phyloP scores from a whole-genome alignment of 2,113 vertebrate genomes.

The Sphyrna mokarran region DNA sequence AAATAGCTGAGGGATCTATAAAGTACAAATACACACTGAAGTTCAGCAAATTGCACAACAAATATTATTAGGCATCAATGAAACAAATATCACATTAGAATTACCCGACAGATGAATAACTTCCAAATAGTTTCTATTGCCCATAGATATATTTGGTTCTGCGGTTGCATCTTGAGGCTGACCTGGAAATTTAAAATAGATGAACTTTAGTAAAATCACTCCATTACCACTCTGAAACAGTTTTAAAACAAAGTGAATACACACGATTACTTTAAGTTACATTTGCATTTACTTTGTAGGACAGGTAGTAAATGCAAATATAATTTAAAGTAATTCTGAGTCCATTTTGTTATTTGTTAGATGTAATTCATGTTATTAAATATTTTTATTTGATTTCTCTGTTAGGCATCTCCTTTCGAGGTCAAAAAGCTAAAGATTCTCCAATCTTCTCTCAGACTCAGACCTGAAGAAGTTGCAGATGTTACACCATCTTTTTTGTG shows the following conservation, averaged over 20 bases:
- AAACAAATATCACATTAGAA: not conserved
- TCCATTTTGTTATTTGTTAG: not conserved
- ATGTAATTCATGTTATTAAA: not conserved
- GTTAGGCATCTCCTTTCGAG: not conserved
- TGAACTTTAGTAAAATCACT: not conserved
- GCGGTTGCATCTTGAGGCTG: not conserved
- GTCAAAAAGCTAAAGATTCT: not conserved
- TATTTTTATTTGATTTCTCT: not conserved
- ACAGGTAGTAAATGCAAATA: too few species aligned
- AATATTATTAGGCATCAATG: not conserved
- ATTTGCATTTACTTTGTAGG: not conserved
- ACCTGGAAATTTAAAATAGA: not conserved
- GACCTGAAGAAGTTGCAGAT: not conserved
- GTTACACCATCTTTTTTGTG: not conserved
- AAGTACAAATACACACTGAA: not conserved
- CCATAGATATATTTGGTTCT: not conserved
- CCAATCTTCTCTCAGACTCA: not conserved
- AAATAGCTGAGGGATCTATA: not conserved
- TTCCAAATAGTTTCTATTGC: not conserved
- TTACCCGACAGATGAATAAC: conserved; percentile 13
- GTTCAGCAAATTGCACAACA: not conserved
- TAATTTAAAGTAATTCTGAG: too few species aligned
- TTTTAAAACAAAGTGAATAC: not conserved
- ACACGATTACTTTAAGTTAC: not conserved
- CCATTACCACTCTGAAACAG: not conserved